Conservation (phyloP, 2,888 invertebrate genomes). For the Maniola hyperantus region DNA sequence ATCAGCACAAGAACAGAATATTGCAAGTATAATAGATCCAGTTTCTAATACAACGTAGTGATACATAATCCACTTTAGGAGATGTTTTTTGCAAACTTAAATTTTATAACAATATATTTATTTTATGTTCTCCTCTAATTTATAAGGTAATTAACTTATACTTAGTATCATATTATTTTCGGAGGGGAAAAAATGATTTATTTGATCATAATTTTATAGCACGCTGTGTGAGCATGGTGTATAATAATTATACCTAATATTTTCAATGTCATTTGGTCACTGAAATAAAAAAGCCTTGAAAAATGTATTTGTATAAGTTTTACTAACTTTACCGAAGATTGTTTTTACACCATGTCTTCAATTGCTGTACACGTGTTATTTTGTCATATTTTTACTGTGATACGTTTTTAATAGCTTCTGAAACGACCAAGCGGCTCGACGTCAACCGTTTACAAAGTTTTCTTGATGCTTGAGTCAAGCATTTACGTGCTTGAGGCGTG, state of each 20-base stretch:
- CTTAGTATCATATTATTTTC: background rate
- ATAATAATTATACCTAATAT: background rate
- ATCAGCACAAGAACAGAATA: too few relatives aligned
- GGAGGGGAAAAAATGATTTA: background rate
- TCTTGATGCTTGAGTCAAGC: too few relatives aligned
- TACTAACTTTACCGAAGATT: background rate
- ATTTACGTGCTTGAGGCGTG: too few relatives aligned
- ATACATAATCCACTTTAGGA: too few relatives aligned
- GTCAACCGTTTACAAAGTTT: too few relatives aligned
- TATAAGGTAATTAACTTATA: background rate
- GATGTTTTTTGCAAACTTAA: too few relatives aligned
- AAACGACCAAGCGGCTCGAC: too few relatives aligned
- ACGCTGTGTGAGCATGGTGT: background rate
- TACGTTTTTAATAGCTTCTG: too few relatives aligned
- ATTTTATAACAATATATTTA: too few relatives aligned
- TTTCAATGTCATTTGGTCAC: background rate
- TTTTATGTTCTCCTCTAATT: background rate
- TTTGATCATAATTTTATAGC: constrained; percentile 1
- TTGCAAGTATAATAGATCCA: too few relatives aligned
- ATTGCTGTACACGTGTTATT: background rate
- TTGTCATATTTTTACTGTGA: background rate
- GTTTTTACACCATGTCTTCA: background rate
- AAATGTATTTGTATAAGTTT: background rate
- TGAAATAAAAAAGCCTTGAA: background rate
- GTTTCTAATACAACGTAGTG: too few relatives aligned